Evolutionary conservation across 2,888 invertebrate species (phyloP).

Genomic region (Lapara coniferarum): DNA sequence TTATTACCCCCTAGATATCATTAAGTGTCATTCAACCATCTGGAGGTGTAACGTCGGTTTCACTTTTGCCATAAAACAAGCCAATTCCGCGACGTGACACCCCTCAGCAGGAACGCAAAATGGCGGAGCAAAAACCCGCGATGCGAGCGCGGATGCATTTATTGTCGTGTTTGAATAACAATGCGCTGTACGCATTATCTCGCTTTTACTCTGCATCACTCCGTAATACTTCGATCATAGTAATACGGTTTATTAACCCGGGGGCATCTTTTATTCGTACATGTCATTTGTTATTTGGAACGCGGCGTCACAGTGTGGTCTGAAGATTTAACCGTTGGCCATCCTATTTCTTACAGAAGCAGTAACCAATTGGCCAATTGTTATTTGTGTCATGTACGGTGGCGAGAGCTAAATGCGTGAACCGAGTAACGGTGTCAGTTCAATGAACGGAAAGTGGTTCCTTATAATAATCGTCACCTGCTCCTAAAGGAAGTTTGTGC

Average conservation of each 20-base stretch:
- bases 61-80: constrained; percentile 74
- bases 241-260: constrained; percentile 35
- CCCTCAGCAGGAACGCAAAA: constrained; percentile 61
- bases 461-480: constrained; percentile 76
- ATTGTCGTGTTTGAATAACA: constrained; percentile 65
- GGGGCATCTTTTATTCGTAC: constrained; percentile 29
- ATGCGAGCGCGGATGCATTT: constrained; percentile 56
- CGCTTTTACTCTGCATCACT: constrained; percentile 44
- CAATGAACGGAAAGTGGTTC: constrained; percentile 76
- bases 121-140: constrained; percentile 67
- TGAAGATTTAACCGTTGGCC: constrained; percentile 40
- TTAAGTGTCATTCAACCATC: constrained; percentile 22
- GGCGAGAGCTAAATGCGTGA: constrained; percentile 77
- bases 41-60: constrained; percentile 53
- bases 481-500: constrained; percentile 62
- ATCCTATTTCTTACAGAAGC: constrained; percentile 50
- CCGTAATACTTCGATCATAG: constrained; percentile 34
- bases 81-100: constrained; percentile 56
- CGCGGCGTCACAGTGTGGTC: constrained; percentile 28
- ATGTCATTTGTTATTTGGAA: constrained; percentile 37
- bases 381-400: constrained; percentile 77
- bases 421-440: constrained; percentile 78
- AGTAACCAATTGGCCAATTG: constrained; percentile 65
- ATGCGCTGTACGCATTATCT: constrained; percentile 54
- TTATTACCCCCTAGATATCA: constrained; percentile 24